Percentiles rank a stretch among this genome's conserved stretches.
phyloP scores from a whole-genome alignment of 2,113 vertebrate species.

The Sebastes fasciatus region DNA sequence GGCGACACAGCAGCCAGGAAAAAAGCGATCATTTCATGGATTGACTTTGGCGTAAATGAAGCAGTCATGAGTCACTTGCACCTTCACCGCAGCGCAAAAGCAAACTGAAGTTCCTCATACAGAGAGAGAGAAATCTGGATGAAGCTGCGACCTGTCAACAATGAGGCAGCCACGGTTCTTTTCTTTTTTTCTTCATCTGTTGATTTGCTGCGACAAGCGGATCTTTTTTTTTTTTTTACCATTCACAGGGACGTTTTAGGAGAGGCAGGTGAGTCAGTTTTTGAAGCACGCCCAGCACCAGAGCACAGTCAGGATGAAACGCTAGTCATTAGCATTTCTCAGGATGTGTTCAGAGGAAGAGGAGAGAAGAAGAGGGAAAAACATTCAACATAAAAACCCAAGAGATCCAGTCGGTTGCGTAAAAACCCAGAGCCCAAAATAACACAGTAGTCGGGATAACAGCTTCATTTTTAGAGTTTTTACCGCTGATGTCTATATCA shows the following conservation, averaged over 20 bases:
- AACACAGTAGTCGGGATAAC: conserved; percentile 53
- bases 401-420: conserved; percentile 47
- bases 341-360: conserved; percentile 68
- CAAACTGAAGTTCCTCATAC: conserved; percentile 5
- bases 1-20: conserved; percentile 55
- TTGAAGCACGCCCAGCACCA: conserved; percentile 42
- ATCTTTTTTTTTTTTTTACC: conserved; percentile 38
- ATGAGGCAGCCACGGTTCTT: not conserved
- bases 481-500: conserved; percentile 61
- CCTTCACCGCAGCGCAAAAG: conserved; percentile 6
- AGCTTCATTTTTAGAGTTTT: conserved; percentile 59
- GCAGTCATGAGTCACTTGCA: conserved; percentile 61
- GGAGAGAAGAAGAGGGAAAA: conserved; percentile 22
- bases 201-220: conserved; percentile 33
- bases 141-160: conserved; percentile 40
- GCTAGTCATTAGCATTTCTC: conserved; percentile 77
- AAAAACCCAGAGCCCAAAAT: conserved; percentile 59
- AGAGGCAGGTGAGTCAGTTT: conserved; percentile 66
- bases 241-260: conserved; percentile 63
- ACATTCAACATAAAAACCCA: conserved; percentile 54
- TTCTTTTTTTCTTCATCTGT: not conserved
- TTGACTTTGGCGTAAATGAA: conserved; percentile 36
- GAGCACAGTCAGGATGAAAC: conserved; percentile 63
- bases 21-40: conserved; percentile 49
- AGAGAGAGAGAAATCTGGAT: conserved; percentile 23